Base-by-base conservation (phyloP, 2,113 vertebrate species). In the Actenoides hombroni region DNA sequence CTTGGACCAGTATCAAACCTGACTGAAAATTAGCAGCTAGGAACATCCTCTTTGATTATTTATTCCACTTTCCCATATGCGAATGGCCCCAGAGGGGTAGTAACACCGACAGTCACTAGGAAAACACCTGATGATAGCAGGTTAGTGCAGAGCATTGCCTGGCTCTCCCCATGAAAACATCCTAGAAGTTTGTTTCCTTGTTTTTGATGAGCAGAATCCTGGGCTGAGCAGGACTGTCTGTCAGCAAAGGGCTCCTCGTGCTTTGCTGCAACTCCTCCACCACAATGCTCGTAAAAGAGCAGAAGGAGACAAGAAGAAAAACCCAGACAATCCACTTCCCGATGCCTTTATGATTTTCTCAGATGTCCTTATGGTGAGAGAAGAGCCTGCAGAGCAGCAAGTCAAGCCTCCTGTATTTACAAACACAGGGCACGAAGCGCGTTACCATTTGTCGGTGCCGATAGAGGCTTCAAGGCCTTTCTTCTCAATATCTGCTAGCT, bases 21-120 rank as follows among this genome's bases (percentile, higher is more conserved):
- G 95, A 83, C 95, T 89, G 92, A 94, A 96, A 97, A 97, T 91
- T 93, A 97, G 91, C 92, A 97, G 89, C 74, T 92, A 89, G 90
- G 95, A 96, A 94, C 95, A 97, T 97, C 94, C 92, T 94, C 81
- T 94, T 94, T 80, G 90, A 94, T 93, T 94, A 96, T 88, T 93
- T 95, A 96, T 94, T 93, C 92, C 63, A 92, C 67, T 92, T 96
- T 92, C 71, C 89, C 91, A 76, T 67, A 96, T 94, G 82, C 6
- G 7, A 96, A 85, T 73, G 90, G 93, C 80, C 95, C 95, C 96
- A 75, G 82, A 84, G 88, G 93, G 80, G 53, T 12, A 83, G 86
- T 94, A 90, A 84, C 29, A 28, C 25, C 29, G 94, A 93, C 83
- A 83, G 48, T 95, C 84, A 83, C 86, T 65, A 88, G 77, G 85